Base-by-base conservation (phyloP, 1,140 invertebrate species). In the Musca domestica region DNA sequence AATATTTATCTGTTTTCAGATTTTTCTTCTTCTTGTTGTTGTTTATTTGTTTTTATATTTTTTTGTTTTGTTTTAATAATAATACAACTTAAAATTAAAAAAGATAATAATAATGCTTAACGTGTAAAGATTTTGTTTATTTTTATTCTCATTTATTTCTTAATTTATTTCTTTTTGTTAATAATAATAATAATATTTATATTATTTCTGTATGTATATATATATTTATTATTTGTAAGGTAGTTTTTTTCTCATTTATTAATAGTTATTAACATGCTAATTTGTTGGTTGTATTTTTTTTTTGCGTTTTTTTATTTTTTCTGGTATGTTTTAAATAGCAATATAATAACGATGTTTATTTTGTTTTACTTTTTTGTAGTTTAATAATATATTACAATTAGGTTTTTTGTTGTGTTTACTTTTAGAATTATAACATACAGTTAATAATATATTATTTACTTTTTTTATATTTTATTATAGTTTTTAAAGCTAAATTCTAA, bases 41-140 rank as follows among this genome's bases (percentile, higher is more conserved):
- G 6, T 9, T 17, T 14, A 15, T 56, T 61, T 54, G 52, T 54
- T 54, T 54, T 25, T 54, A 2, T 54, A 25, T 4, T 20, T 58
- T n/a, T 49, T 58, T 20, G 20, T 54, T 54, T 54, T 54, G 7
- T 23, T 54, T 54, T 20, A 23, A 34, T 61, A 61, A 61, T 61
- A 61, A 61, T 61, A 61, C 56, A 61, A 61, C 56, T 61, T 61
- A 61, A 61, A 61, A 61, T 34, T 61, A 17, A 34, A 61, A 61
- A 61, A 19, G n/a, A 61, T 61, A 61, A 61, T 61, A 61, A 61
- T 61, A 61, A 61, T 61, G 56, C 56, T 61, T 61, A 61, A 61
- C 56, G 30, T 61, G 27, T 61, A 61, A 61, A 61, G 56, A n/a
- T 58, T 58, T 61, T 17, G 34, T 34, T 61, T 34, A 19, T 41